Conservation (phyloP, 1,140 invertebrate species). For the Anoplophora glabripennis region DNA sequence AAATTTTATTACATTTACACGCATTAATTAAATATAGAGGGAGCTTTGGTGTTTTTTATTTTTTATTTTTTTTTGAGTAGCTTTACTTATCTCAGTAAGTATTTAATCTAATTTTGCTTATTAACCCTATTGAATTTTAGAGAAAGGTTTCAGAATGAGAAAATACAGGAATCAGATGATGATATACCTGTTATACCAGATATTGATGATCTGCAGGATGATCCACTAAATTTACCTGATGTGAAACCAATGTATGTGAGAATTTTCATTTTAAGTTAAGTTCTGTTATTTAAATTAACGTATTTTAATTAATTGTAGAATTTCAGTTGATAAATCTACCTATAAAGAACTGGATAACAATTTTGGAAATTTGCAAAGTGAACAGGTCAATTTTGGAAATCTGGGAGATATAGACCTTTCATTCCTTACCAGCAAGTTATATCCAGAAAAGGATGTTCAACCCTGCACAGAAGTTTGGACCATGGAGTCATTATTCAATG, state of each 20-base stretch:
- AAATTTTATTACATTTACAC: not conserved
- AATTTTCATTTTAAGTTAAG: not conserved
- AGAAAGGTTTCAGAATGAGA: constrained; percentile 40
- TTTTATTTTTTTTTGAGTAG: constrained; percentile 1
- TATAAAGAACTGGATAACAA: constrained; percentile 44
- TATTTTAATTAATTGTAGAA: constrained; percentile 31
- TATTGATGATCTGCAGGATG: constrained; percentile 46
- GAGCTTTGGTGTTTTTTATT: not conserved
- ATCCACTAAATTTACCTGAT: constrained; percentile 38
- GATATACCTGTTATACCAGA: constrained; percentile 47
- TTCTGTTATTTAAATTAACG: constrained; percentile 1
- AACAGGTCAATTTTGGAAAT: constrained; percentile 36
- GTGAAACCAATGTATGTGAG: constrained; percentile 36
- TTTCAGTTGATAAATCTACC: constrained; percentile 41
- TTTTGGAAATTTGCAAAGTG: constrained; percentile 30
- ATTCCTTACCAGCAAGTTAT: constrained; percentile 37
- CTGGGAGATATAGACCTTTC: constrained; percentile 44
- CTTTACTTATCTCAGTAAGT: too few relatives aligned
- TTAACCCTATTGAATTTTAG: constrained; percentile 24
- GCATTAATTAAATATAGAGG: not conserved
- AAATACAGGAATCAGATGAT: constrained; percentile 35
- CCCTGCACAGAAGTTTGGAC: constrained; percentile 41
- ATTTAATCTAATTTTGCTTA: not conserved
- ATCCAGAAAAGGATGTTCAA: constrained; percentile 42
- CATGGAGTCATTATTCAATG: constrained; percentile 41